These are phyloP conservation scores for Pheosia gnoma DNA, from an alignment of 2,888 invertebrate species.

Conservation along the genomic window DNA sequence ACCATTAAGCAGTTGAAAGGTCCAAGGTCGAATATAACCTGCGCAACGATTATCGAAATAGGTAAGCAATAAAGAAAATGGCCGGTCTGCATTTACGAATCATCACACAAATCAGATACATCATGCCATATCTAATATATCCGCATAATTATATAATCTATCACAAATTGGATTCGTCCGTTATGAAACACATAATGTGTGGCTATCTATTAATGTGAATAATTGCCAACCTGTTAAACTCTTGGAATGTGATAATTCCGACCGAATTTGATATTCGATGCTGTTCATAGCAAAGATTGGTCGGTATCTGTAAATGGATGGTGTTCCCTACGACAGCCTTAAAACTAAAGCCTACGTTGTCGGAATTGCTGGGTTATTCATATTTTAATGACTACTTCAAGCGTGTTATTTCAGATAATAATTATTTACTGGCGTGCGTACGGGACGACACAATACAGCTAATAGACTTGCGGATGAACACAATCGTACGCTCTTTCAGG, in stretches of 20 bases:
- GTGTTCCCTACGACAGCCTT: no score
- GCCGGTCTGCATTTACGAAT: constrained; percentile 41
- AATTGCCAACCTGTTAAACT: constrained; percentile 9
- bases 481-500: constrained; percentile 95
- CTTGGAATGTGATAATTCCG: constrained; percentile 9
- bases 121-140: constrained; percentile 36
- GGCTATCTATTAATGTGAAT: constrained; percentile 9
- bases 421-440: constrained; percentile 95
- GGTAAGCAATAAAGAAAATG: constrained; percentile 47
- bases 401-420: constrained; percentile 88
- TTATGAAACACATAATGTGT: constrained; percentile 33
- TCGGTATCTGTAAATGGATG: no score
- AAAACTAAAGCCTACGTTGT: no score
- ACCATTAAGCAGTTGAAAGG: constrained; percentile 47
- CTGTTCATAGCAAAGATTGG: background rate
- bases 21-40: constrained; percentile 56
- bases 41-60: constrained; percentile 43
- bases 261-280: constrained; percentile 9
- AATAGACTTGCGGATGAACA: constrained; percentile 97
- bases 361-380: background rate
- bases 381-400: constrained; percentile 31
- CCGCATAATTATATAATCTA: constrained; percentile 54
- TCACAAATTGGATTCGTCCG: constrained; percentile 26
- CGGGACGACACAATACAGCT: constrained; percentile 97
- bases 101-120: constrained; percentile 38